Conservation (phyloP, 2,888 invertebrate species). For the Xylota segnis region DNA sequence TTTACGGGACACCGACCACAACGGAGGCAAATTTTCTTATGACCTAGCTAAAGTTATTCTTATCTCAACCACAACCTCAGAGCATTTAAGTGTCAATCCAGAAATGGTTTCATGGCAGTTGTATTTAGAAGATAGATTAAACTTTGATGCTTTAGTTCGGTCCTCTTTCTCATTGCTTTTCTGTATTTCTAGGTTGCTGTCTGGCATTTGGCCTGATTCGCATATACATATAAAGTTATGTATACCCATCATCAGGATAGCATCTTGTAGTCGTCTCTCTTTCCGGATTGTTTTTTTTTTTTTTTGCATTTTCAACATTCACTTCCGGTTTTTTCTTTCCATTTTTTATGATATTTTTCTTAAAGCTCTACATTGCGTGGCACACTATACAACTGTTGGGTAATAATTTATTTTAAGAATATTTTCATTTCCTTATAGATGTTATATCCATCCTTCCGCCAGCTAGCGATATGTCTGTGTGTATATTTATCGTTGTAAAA, state of each 20-base stretch:
- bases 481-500: neutral
- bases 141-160: slow-evolving; percentile 14
- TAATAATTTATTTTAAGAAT: slow-evolving; percentile 57
- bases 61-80: neutral
- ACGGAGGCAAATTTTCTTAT: neutral
- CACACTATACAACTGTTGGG: neutral
- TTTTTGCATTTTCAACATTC: slow-evolving; percentile 7
- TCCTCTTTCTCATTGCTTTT: neutral
- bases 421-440: slow-evolving; percentile 64
- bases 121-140: slow-evolving; percentile 19
- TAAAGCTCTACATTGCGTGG: neutral
- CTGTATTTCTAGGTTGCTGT: slow-evolving; percentile 13
- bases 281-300: slow-evolving; percentile 27
- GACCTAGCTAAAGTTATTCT: neutral
- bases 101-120: neutral
- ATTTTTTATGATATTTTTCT: neutral
- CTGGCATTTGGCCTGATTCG: slow-evolving; percentile 21
- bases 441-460: slow-evolving; percentile 11
- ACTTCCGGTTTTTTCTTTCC: slow-evolving; percentile 32
- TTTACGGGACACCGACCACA: neutral
- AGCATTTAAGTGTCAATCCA: neutral
- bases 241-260: slow-evolving; percentile 17
- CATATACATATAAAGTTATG: slow-evolving; percentile 8
- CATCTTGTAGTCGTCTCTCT: neutral
- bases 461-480: neutral